phyloP scores from a whole-genome alignment of 2,888 invertebrate genomes.

The Hyposoter didymator region DNA sequence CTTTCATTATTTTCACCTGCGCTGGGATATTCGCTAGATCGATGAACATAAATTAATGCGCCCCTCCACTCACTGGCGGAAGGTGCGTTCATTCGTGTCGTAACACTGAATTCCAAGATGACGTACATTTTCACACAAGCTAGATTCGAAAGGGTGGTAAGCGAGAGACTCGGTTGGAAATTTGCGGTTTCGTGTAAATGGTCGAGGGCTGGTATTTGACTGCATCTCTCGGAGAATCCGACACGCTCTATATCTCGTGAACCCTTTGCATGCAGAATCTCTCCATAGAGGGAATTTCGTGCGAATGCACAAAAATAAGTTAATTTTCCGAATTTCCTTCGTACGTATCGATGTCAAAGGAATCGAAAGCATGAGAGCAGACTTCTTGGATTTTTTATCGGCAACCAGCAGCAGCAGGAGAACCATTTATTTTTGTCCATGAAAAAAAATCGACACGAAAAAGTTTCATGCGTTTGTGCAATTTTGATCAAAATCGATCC shows the following conservation, averaged over 20 bases:
- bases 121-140: constrained; percentile 44
- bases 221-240: constrained; percentile 56
- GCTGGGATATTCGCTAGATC: background rate
- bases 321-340: background rate
- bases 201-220: constrained; percentile 64
- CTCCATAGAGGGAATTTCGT: constrained; percentile 22
- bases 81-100: constrained; percentile 3
- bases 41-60: constrained; percentile 6
- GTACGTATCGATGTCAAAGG: background rate
- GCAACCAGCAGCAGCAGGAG: background rate
- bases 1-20: background rate
- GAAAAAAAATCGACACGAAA: background rate
- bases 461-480: background rate
- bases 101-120: constrained; percentile 47
- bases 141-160: constrained; percentile 40
- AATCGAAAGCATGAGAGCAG: background rate
- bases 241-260: constrained; percentile 48
- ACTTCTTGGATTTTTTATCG: background rate
- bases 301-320: background rate
- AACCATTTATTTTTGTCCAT: background rate
- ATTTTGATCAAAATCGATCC: background rate
- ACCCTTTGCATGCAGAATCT: constrained; percentile 43
- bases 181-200: constrained; percentile 70
- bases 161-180: constrained; percentile 57
- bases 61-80: background rate